Base-by-base conservation (phyloP, 2,113 vertebrate genomes). In the Alosa alosa region DNA sequence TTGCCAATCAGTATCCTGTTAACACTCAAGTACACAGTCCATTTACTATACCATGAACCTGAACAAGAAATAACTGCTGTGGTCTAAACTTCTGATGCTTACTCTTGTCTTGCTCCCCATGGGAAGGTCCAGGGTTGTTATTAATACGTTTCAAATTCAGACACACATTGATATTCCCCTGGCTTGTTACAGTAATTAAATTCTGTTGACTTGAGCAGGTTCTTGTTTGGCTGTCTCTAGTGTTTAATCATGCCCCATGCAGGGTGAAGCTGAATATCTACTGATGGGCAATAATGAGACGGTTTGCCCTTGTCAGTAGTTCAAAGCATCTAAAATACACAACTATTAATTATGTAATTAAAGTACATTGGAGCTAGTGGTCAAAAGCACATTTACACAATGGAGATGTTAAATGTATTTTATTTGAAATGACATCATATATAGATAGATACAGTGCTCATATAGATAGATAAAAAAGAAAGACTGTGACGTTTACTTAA, bases 391-490 rank as follows among this genome's bases (percentile, higher is more conserved):
- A 78, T 78, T 78, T 78, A 78, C 72, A 78, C 72, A 78, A 15
- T 41, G 36, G 31, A 78, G 36, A 78, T 39, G 25, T 78, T 39
- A 18, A 36, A 78, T 78, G 72, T 39, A 39, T 78, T 78, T 72
- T 72, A 25, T 36, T 72, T 36, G 31, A 72, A 36, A 72, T 31
- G 11, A 72, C 13, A 72, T 36, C 13, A 41, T 72, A 84, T 39
- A 84, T 83, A 20, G 36, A 85, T 22, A 55, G 84, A 86, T 72
- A 88, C 52, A 86, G 7, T 83, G 68, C 10, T 75, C 47, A 83
- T 50, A 83, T 84, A 88, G 83, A 86, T 89, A 85, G 86, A 86
- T 84, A 87, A 60, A 84, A 78, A 89, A 64, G 44, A 85, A 84
- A 87, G 84, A 86, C 83, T 85, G 60, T 81, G 85, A 88, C 52